Base-by-base conservation (phyloP, 2,797 vertebrate genomes). In the Eulemur albifrons region DNA sequence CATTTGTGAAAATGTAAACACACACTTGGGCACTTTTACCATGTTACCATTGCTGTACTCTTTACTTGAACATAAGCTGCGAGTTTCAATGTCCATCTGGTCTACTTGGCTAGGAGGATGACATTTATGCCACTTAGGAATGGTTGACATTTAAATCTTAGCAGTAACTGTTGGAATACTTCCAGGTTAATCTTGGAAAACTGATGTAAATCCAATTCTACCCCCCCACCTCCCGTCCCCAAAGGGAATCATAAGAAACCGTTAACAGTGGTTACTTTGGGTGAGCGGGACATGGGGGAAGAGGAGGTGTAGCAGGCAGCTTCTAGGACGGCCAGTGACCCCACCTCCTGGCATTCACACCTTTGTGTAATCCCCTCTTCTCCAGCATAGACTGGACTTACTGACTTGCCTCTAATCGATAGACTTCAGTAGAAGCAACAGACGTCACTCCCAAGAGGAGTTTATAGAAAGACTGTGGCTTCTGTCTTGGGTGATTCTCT, bases 141-240 rank as follows among this genome's bases (percentile, higher is more conserved):
- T 50, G 40, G 90, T 14, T 97, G 95, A 96, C 97, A 97, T 97
- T 98, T 96, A 94, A 94, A 86, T 95, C 89, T 93, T 95, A 95
- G 82, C 96, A 97, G 81, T 50, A 94, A 96, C 79, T 83, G 23
- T 72, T 95, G 88, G 79, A 92, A 80, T 7, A 85, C 20, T 65
- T 95, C 63, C 93, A 97, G 45, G 27, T 88, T 94, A 92, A 73
- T 88, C 79, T 88, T 93, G 63, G 50, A 83, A 94, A 94, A 76
- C 38, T 93, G 84, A 85, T 88, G 90, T 95, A 91, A 94, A 93
- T 91, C n/a, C 89, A 92, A 48, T 92, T 75, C 52, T 83, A 5
- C 43, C 18, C 4, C 61, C 30, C 30, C 5, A 40, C 38, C 27
- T 4, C 59, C 25, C 30, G 3, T 32, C 30, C 14, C 30, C 61